Conservation (phyloP, 2,888 invertebrate species). For the Andrena bicolor region DNA sequence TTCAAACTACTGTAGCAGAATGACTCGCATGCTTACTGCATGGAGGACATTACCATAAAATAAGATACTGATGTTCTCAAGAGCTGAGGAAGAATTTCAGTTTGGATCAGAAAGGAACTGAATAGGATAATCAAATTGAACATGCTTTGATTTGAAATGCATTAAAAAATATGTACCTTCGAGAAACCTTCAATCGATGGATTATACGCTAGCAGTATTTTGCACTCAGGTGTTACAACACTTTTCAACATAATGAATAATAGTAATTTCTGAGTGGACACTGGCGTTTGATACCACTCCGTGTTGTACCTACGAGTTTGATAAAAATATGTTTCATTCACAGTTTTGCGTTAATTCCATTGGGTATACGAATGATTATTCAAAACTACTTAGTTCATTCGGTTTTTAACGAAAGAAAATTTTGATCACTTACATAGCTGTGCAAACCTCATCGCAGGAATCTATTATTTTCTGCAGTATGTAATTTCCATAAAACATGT, state of each 20-base stretch:
- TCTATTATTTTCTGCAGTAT: neutral
- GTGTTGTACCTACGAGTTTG: conserved; percentile 34
- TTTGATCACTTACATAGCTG: neutral
- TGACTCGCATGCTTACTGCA: neutral
- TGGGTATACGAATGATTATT: neutral
- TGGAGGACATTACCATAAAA: neutral
- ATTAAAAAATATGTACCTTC: conserved; percentile 24
- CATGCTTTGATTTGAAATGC: neutral
- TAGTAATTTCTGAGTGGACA: conserved; percentile 36
- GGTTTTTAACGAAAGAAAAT: neutral
- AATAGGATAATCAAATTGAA: neutral
- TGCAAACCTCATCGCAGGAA: neutral
- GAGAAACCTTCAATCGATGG: conserved; percentile 39
- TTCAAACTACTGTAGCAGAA: neutral
- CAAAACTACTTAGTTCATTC: neutral
- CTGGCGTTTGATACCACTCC: conserved; percentile 35
- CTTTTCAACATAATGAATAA: conserved; percentile 42
- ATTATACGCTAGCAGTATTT: conserved; percentile 5
- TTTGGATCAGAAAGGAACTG: neutral
- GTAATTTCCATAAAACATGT: conserved; percentile 17
- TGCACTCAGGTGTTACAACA: neutral
- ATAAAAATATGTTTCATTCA: neutral
- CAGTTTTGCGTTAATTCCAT: neutral
- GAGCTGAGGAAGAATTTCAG: conserved; percentile 22
- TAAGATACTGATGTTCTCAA: conserved; percentile 39